Percentiles rank a stretch among this genome's conserved stretches.
Evolutionary conservation across 2,797 vertebrate species (phyloP).

Genomic region (Sebastes jordani): DNA sequence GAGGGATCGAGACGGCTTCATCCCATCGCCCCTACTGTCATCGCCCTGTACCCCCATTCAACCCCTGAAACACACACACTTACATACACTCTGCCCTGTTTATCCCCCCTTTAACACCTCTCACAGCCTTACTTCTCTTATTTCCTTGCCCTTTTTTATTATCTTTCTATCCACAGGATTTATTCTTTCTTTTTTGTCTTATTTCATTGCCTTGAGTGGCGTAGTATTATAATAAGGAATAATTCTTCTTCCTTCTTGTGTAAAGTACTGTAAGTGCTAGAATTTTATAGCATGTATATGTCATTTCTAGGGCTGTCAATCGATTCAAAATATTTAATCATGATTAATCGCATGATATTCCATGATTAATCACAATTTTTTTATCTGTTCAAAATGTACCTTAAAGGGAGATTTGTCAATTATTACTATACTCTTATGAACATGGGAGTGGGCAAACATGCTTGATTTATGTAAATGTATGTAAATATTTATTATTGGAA

Average conservation of each 20-base stretch:
- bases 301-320: too few species aligned
- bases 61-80: neutral
- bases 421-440: too few species aligned
- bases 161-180: constrained; percentile 2
- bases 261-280: neutral
- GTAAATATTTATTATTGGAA: too few species aligned
- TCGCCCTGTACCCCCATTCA: constrained; percentile 16
- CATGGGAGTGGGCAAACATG: too few species aligned
- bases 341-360: too few species aligned
- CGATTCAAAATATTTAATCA: too few species aligned
- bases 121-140: neutral
- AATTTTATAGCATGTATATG: neutral
- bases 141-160: neutral
- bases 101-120: constrained; percentile 14
- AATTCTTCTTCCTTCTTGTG: neutral
- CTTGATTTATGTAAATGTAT: too few species aligned
- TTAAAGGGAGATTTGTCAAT: too few species aligned
- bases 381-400: too few species aligned
- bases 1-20: constrained; percentile 53
- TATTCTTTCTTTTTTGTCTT: neutral
- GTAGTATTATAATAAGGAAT: neutral
- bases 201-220: neutral
- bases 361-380: too few species aligned
- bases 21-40: constrained; percentile 33
- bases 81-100: neutral